Conservation (phyloP, 2,113 vertebrate genomes). For the Sminthopsis crassicaudata region DNA sequence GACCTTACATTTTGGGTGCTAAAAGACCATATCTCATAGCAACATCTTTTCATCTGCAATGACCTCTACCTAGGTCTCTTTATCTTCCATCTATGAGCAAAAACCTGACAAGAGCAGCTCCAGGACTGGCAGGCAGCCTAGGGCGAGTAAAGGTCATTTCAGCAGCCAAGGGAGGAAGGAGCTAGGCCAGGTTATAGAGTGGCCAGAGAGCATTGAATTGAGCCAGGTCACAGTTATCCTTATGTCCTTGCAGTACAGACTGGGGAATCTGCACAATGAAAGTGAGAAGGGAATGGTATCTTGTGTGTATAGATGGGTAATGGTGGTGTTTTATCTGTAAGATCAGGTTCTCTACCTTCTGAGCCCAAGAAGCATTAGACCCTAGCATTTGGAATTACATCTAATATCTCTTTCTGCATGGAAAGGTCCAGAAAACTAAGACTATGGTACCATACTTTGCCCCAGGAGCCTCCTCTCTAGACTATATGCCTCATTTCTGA, state of each 20-base stretch:
- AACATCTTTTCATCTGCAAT: not conserved
- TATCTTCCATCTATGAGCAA: slow-evolving; percentile 39
- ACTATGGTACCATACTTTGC: not conserved
- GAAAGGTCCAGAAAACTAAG: not conserved
- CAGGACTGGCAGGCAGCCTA: not conserved
- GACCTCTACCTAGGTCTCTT: slow-evolving; percentile 16
- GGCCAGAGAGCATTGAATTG: not conserved
- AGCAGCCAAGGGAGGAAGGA: not conserved
- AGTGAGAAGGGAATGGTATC: not conserved
- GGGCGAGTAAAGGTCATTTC: slow-evolving; percentile 22
- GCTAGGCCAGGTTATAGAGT: not conserved
- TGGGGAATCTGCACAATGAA: not conserved
- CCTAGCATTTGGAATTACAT: not conserved
- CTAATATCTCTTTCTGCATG: not conserved
- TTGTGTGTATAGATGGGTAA: not conserved
- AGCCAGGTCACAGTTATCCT: not conserved
- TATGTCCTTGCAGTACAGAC: not conserved
- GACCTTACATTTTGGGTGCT: not conserved
- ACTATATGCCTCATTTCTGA: not conserved
- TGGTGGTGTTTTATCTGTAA: not conserved
- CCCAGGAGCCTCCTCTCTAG: not conserved
- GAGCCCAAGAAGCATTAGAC: not conserved
- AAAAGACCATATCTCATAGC: not conserved
- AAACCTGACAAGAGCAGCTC: slow-evolving; percentile 22
- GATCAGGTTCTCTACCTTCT: not conserved